Evolutionary conservation across 2,888 invertebrate species (phyloP).

Genomic region (Monochamus alternatus): DNA sequence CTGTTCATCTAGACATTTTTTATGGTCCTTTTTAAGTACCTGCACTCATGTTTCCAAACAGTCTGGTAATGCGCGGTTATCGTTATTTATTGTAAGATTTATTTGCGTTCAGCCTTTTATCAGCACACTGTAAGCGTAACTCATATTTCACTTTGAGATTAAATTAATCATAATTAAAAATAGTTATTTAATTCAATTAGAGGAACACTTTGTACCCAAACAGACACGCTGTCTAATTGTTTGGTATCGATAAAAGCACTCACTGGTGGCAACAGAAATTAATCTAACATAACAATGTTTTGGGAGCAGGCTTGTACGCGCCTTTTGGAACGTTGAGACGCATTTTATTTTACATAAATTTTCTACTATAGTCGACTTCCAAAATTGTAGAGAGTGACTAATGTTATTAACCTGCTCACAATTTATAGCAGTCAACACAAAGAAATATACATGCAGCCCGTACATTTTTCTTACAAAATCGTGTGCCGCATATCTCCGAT

Average conservation of each 20-base stretch:
- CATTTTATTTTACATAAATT: no score
- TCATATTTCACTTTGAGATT: constrained; percentile 23
- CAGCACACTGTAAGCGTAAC: constrained; percentile 6
- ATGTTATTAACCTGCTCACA: no score
- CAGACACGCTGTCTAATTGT: constrained; percentile 32
- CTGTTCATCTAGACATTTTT: not conserved
- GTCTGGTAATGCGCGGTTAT: not conserved
- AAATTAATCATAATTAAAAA: constrained; percentile 28
- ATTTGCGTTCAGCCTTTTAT: constrained; percentile 25
- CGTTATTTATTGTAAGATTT: constrained; percentile 7
- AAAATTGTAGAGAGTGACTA: no score
- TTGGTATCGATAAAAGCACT: constrained; percentile 26
- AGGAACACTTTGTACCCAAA: constrained; percentile 26
- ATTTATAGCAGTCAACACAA: no score
- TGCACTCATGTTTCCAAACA: not conserved
- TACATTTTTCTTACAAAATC: no score
- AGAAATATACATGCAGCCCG: no score
- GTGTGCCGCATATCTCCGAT: no score
- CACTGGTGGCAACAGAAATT: constrained; percentile 11
- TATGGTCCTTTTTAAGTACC: not conserved
- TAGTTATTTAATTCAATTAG: constrained; percentile 35
- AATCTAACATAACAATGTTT: not conserved
- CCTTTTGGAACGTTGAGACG: not conserved
- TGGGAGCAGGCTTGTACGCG: not conserved
- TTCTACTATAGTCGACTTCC: no score